Evolutionary conservation across 2,888 invertebrate species (phyloP), one percentile per base, ranked within the genome.

Genomic region (Torymus auratus): DNA sequence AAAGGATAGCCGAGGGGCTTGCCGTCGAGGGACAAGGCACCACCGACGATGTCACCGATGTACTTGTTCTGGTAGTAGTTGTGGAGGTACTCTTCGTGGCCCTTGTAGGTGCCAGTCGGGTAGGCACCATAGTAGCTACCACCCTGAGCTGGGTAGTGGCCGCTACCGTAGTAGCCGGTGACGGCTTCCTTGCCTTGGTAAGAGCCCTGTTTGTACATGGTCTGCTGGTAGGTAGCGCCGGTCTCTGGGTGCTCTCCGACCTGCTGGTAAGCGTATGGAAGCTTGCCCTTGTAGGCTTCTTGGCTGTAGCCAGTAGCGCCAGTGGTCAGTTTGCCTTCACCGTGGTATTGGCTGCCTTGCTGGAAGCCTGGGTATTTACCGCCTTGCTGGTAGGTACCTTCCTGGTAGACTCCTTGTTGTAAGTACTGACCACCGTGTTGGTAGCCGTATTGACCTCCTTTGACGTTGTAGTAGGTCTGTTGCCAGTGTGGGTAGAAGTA

Each of bases 1-100:
- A 93, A 86, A 4, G 94, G 94, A 90, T 91, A 94, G 69, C 93
- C 93, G 28, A 93, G 87, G n/a, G 93, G 92, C 65, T 91, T 91
- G 84, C 91, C 91, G 80, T 92, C 92, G 28, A 92, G 85, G 74
- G 89, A 91, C 70, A 91, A 92, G 90, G 86, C 87, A 52, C 89
- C 89, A 60, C 90, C 91, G 62, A 90, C 89, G 28, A 88, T 84
- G 55, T 88, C 83, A 74, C 86, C 85, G 76, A 88, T 87, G 78
- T 85, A 87, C 55, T 86, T 86, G 81, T 83, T 85, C 53, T 87
- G 83, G 84, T 86, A 88, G 84, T 88, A 87, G 15, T 86, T 84
- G 82, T 85, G 85, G 81, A 90, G 85, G 82, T 85, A 75, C 20
- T 84, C 83, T 5, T 84, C 84, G 50, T 86, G 86, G 0, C 77